Evolutionary conservation across 1,140 invertebrate species (phyloP).

Genomic region (Drosophila auraria): DNA sequence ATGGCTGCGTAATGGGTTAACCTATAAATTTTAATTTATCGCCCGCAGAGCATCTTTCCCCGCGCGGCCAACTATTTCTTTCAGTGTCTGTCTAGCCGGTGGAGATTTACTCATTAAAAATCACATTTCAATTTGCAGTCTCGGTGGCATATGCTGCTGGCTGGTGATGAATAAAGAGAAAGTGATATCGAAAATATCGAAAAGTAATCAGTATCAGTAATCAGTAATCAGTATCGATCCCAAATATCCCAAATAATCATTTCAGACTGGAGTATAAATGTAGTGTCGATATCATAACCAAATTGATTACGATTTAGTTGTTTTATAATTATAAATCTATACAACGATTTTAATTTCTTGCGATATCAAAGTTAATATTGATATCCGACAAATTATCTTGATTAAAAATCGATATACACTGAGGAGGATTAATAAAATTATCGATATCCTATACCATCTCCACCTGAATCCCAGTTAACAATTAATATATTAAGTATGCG

Average conservation of each 20-base stretch:
- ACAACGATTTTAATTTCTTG: not conserved
- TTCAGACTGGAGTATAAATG: not conserved
- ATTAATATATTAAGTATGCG: slow-evolving; percentile 57
- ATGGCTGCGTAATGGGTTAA: slow-evolving; percentile 49
- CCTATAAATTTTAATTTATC: slow-evolving; percentile 38
- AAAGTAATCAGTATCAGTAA: too few species aligned
- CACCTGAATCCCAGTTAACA: slow-evolving; percentile 22
- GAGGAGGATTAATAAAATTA: not conserved
- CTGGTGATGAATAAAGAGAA: not conserved
- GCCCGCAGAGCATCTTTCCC: slow-evolving; percentile 11
- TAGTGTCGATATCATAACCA: too few species aligned
- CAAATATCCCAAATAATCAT: too few species aligned
- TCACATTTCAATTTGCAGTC: slow-evolving; percentile 51
- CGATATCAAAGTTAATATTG: not conserved
- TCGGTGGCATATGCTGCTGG: not conserved
- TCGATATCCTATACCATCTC: not conserved
- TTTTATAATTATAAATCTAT: too few species aligned
- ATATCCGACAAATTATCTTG: too few species aligned
- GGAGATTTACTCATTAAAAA: slow-evolving; percentile 47
- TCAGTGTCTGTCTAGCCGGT: not conserved
- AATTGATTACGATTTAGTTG: too few species aligned
- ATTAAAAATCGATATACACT: too few species aligned
- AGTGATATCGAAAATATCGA: not conserved
- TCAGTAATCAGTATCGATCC: too few species aligned
- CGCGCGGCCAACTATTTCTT: slow-evolving; percentile 20